Conservation (phyloP, 2,888 invertebrate genomes). For the Agapetus fuscipes region DNA sequence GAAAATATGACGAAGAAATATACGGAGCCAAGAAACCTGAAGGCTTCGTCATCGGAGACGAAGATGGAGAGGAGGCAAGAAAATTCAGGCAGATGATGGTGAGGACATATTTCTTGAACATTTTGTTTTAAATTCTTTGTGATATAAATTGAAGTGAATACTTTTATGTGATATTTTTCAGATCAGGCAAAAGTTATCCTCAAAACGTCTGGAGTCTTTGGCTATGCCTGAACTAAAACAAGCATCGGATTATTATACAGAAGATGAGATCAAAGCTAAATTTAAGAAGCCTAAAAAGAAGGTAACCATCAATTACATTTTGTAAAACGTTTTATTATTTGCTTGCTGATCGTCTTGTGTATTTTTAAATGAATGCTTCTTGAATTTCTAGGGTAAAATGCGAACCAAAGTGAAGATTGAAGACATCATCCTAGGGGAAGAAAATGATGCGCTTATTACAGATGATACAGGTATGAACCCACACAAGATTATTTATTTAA, state of each 20-base stretch:
- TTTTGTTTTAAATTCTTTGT: no score
- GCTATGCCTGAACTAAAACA: constrained; percentile 54
- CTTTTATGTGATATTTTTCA: constrained; percentile 17
- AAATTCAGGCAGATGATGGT: constrained; percentile 40
- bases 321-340: no score
- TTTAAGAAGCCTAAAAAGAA: constrained; percentile 84
- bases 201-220: constrained; percentile 65
- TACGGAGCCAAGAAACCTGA: constrained; percentile 57
- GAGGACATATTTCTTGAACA: constrained; percentile 17
- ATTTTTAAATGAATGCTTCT: no score
- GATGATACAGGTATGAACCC: constrained; percentile 55
- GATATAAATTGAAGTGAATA: no score
- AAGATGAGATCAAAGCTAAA: constrained; percentile 70
- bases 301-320: no score
- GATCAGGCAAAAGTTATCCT: constrained; percentile 51
- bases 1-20: constrained; percentile 94
- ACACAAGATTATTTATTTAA: no score
- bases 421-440: constrained; percentile 42
- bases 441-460: constrained; percentile 43
- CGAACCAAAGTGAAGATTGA: constrained; percentile 39
- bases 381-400: constrained; percentile 33
- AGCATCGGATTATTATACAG: constrained; percentile 83
- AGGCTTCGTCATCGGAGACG: constrained; percentile 69
- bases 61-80: constrained; percentile 45
- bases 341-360: no score